These are phyloP conservation scores for Nephila pilipes DNA, from an alignment of 1,140 invertebrate genomes.

Conservation along the genomic window DNA sequence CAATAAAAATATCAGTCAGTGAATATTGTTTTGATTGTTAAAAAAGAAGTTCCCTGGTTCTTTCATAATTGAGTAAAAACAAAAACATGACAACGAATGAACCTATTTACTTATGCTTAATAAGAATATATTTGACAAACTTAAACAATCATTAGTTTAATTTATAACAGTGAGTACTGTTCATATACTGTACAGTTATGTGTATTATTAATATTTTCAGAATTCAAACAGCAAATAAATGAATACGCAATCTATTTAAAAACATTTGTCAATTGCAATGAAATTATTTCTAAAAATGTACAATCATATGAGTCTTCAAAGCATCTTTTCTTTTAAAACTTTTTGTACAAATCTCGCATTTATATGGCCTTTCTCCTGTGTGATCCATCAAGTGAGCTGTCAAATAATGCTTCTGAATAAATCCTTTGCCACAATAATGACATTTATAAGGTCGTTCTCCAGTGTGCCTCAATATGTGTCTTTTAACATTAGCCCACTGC, in stretches of 20 bases:
- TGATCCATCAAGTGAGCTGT: constrained; percentile 28
- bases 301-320: constrained; percentile 66
- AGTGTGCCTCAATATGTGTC: constrained; percentile 46
- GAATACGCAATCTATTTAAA: not conserved
- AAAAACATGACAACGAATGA: no score
- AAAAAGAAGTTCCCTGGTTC: no score
- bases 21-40: no score
- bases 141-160: no score
- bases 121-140: no score
- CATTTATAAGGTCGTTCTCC: constrained; percentile 50
- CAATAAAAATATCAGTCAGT: no score
- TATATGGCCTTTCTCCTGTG: constrained; percentile 79
- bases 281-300: constrained; percentile 77
- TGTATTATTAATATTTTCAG: no score
- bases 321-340: constrained; percentile 81
- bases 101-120: no score
- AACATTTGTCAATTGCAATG: not conserved
- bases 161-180: no score
- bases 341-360: constrained; percentile 78
- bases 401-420: constrained; percentile 65
- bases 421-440: not conserved
- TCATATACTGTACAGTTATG: no score
- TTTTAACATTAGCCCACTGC: not conserved
- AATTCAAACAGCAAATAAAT: no score
- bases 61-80: no score